These are phyloP conservation scores for Strigamia transsilvanica DNA, from an alignment of 2,888 invertebrate genomes.

Conservation along the genomic window DNA sequence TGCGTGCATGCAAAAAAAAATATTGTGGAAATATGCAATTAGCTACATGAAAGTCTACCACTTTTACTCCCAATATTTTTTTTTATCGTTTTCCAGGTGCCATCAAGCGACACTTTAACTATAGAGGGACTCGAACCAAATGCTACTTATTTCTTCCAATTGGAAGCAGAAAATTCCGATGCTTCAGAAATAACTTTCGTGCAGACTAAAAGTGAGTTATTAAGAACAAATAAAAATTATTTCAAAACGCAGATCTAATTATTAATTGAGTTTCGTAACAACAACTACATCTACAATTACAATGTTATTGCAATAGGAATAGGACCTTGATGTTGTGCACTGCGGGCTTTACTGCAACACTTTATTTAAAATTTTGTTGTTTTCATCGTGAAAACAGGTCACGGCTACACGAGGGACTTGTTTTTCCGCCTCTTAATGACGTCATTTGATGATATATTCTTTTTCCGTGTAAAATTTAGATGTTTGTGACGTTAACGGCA, in stretches of 20 bases:
- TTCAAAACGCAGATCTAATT: background rate
- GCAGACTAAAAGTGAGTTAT: constrained; percentile 16
- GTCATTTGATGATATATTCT: constrained; percentile 27
- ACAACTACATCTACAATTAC: background rate
- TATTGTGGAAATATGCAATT: background rate
- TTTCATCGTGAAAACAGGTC: constrained; percentile 47
- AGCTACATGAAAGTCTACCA: background rate
- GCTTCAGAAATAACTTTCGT: constrained; percentile 40
- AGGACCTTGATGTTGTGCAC: background rate
- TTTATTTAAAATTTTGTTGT: constrained; percentile 13
- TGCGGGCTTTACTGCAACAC: background rate
- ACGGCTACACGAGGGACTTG: constrained; percentile 33
- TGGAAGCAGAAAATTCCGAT: background rate
- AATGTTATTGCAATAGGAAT: background rate
- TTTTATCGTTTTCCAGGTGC: constrained; percentile 6
- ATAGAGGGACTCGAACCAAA: constrained; percentile 59
- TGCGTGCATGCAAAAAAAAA: constrained; percentile 18
- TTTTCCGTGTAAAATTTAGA: constrained; percentile 52
- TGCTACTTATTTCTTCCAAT: constrained; percentile 53
- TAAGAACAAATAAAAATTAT: background rate
- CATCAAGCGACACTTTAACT: constrained; percentile 55
- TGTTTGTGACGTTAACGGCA: constrained; percentile 53
- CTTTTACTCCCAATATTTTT: constrained; percentile 2
- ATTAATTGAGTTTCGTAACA: background rate
- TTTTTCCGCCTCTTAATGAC: constrained; percentile 39